Percentiles rank a stretch among this genome's conserved stretches.
These are phyloP conservation scores for Hoplostethus mediterraneus DNA, from an alignment of 2,797 vertebrate genomes.

Conservation along the genomic window DNA sequence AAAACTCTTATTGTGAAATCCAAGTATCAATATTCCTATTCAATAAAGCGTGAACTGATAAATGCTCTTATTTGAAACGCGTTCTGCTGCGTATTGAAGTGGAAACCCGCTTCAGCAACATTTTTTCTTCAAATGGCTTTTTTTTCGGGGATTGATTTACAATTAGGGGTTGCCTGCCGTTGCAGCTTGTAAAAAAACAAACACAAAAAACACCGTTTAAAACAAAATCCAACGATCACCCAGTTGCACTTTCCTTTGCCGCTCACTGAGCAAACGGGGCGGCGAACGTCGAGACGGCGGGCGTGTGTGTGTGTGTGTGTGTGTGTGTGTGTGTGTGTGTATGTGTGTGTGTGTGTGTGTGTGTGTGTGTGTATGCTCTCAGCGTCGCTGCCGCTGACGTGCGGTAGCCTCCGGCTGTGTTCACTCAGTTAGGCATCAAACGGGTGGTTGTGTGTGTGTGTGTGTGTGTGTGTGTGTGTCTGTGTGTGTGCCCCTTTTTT, in stretches of 20 bases:
- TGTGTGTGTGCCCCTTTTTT: conserved; percentile 19
- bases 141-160: conserved; percentile 48
- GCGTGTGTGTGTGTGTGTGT: too few species aligned
- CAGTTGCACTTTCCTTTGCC: conserved; percentile 8
- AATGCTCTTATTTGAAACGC: conserved; percentile 42
- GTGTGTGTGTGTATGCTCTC: conserved; percentile 56
- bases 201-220: conserved; percentile 12
- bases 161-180: conserved; percentile 1
- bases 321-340: conserved; percentile 38
- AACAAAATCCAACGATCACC: not conserved
- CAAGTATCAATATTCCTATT: conserved; percentile 46
- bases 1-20: conserved; percentile 26
- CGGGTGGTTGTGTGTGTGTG: conserved; percentile 13
- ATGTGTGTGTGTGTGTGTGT: not conserved
- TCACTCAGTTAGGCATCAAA: conserved; percentile 27
- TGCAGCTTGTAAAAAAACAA: not conserved
- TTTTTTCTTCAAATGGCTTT: not conserved
- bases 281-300: too few species aligned
- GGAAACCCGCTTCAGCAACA: too few species aligned
- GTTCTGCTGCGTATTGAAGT: conserved; percentile 21
- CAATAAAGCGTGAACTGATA: conserved; percentile 38
- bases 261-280: not conserved
- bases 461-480: conserved; percentile 26
- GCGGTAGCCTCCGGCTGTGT: conserved; percentile 21
- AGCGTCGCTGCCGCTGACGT: conserved; percentile 7